Evolutionary conservation across 2,888 invertebrate genomes (phyloP).

Genomic region (Himalopsyche anomala): DNA sequence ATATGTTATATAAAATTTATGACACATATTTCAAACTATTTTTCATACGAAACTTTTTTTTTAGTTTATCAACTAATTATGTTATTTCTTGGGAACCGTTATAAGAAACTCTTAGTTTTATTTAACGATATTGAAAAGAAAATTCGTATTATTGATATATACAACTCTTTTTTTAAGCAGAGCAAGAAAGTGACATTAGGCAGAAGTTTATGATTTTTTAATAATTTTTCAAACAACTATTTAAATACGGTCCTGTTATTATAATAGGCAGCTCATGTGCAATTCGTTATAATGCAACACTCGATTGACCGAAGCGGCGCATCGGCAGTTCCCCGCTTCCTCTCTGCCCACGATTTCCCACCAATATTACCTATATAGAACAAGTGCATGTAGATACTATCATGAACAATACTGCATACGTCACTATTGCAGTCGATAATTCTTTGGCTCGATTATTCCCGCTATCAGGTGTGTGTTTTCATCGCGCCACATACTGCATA

Average conservation of each 20-base stretch:
- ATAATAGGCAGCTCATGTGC: slow-evolving; percentile 65
- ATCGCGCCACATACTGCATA: not conserved
- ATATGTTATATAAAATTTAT: no score
- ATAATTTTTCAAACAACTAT: not conserved
- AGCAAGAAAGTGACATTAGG: no score
- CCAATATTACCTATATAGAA: slow-evolving; percentile 31
- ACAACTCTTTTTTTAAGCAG: no score
- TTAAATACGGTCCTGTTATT: slow-evolving; percentile 57
- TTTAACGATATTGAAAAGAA: no score
- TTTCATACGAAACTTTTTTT: no score
- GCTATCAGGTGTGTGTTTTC: slow-evolving; percentile 22
- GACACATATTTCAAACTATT: no score
- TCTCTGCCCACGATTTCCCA: not conserved
- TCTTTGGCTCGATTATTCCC: slow-evolving; percentile 42
- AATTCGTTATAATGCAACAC: slow-evolving; percentile 65
- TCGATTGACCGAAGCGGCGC: slow-evolving; percentile 64
- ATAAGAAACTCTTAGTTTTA: no score
- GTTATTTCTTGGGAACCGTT: no score
- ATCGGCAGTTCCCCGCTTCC: slow-evolving; percentile 6
- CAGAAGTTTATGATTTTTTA: no score
- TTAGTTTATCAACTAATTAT: no score
- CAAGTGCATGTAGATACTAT: slow-evolving; percentile 2
- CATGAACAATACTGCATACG: slow-evolving; percentile 28
- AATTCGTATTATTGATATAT: no score
- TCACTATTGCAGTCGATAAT: slow-evolving; percentile 3